Evolutionary conservation across 2,113 vertebrate species (phyloP), one percentile per base, ranked within the genome.

Genomic region (Tachysurus vachellii): DNA sequence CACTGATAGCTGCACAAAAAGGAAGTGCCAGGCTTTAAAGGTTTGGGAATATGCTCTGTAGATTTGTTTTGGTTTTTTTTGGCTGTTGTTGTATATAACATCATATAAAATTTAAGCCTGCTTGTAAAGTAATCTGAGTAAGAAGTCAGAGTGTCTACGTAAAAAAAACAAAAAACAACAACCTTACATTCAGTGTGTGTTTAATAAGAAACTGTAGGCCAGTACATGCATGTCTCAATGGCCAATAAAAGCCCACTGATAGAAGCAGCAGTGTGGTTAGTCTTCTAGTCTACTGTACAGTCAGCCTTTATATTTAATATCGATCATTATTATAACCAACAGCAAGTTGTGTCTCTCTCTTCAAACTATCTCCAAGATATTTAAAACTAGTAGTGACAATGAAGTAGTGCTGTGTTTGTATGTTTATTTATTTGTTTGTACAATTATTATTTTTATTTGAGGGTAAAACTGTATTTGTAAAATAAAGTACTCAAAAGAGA

Each of bases 41-140:
- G 28, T 54, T 68, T 86, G 84, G 88, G 80, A 85, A 81, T 88
- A 70, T 90, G 70, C 81, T 87, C 87, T 88, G 89, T 85, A 85
- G 82, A 84, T 89, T 87, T 76, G 61, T 82, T 59, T 88, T 88
- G 88, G 26, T 89, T 79, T 54, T 88, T 66, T 62, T 83, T 75
- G 89, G 82, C 6, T 79, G 17, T 8, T 91, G 88, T 90, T 90
- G 87, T 88, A 85, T 42, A 59, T 61, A 89, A 87, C 53, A 66
- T 59, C 81, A 62, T 85, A 89, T 88, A 88, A 83, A 85, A 75
- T 75, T 91, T 87, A 89, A 89, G 66, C 89, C 85, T 86, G 91
- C 90, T 87, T 89, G 88, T 85, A 85, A 84, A 88, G 80, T 87
- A 82, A 73, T 90, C 71, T 82, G 73, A 85, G 36, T 77, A 73